phyloP scores from a whole-genome alignment of 2,888 invertebrate genomes.

The Acheta domesticus region DNA sequence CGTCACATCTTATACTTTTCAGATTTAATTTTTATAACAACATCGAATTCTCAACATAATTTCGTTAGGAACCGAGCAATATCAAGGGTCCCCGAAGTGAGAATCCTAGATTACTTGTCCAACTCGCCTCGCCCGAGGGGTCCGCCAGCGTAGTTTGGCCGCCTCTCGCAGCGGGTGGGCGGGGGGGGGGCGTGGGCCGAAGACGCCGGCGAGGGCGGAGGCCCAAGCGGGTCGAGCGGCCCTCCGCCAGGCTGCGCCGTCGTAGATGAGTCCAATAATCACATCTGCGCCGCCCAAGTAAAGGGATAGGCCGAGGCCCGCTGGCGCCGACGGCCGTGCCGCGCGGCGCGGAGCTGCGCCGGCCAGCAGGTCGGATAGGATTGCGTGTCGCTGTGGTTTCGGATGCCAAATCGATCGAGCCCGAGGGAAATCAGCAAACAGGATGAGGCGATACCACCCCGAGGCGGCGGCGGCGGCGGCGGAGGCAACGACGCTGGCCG shows the following conservation, averaged over 20 bases:
- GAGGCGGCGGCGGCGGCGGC: neutral
- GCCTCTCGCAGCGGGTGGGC: no score
- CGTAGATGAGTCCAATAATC: constrained; percentile 33
- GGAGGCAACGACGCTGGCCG: neutral
- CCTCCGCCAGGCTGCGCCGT: neutral
- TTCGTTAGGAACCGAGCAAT: no score
- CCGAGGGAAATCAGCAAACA: constrained; percentile 37
- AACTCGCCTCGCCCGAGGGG: no score
- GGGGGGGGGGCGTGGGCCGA: neutral
- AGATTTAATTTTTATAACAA: no score
- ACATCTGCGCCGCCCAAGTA: constrained; percentile 28
- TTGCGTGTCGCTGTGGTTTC: constrained; percentile 34
- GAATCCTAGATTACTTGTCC: no score
- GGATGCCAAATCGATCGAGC: constrained; percentile 37
- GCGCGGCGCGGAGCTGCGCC: neutral
- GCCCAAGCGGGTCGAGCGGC: neutral
- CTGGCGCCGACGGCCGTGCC: neutral
- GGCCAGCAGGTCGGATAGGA: constrained; percentile 25
- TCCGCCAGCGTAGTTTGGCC: no score
- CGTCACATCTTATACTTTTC: no score
- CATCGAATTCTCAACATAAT: no score
- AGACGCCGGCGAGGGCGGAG: neutral
- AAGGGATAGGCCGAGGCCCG: neutral
- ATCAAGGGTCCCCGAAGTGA: no score
- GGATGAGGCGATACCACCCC: constrained; percentile 34